Evolutionary conservation across 2,888 invertebrate genomes (phyloP).

Genomic region (Eurytoma adleriae): DNA sequence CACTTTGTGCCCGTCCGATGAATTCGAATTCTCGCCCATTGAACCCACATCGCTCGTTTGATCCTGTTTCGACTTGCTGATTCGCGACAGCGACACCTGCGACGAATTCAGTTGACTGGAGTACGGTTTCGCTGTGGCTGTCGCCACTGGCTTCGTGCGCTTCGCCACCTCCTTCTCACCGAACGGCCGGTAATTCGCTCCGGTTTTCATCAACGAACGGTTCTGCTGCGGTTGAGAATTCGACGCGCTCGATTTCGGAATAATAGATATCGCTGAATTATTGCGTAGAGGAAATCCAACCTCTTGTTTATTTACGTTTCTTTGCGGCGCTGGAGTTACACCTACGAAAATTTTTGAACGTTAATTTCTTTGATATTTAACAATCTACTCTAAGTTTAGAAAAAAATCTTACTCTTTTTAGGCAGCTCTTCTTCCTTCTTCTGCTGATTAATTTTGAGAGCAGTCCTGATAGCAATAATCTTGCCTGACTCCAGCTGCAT

Average conservation of each 20-base stretch:
- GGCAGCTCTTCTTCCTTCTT: conserved; percentile 75
- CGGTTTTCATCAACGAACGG: conserved; percentile 62
- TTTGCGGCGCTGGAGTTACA: conserved; percentile 22
- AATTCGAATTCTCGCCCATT: conserved; percentile 74
- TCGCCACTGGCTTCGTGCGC: conserved; percentile 69
- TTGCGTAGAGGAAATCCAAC: conserved; percentile 73
- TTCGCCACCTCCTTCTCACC: conserved; percentile 70
- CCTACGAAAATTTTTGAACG: conserved; percentile 6
- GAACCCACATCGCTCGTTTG: conserved; percentile 65
- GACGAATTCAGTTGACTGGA: conserved; percentile 70
- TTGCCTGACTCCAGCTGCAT: conserved; percentile 96
- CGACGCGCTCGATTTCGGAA: conserved; percentile 69
- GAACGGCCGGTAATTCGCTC: conserved; percentile 70
- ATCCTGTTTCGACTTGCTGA: conserved; percentile 68
- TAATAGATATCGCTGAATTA: conserved; percentile 75
- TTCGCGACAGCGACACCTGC: conserved; percentile 71
- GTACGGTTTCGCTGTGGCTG: conserved; percentile 72
- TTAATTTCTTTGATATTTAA: neutral
- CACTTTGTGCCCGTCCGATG: conserved; percentile 70
- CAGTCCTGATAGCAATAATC: conserved; percentile 93
- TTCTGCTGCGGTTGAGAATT: conserved; percentile 57
- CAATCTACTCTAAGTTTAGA: neutral
- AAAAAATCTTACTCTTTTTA: conserved; percentile 70
- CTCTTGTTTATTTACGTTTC: conserved; percentile 62
- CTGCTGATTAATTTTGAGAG: conserved; percentile 82